A percentile compares a stretch with the other conserved stretches of the same genome.
Evolutionary conservation across 2,113 vertebrate genomes (phyloP).

Genomic region (Chascanopsetta lugubris): DNA sequence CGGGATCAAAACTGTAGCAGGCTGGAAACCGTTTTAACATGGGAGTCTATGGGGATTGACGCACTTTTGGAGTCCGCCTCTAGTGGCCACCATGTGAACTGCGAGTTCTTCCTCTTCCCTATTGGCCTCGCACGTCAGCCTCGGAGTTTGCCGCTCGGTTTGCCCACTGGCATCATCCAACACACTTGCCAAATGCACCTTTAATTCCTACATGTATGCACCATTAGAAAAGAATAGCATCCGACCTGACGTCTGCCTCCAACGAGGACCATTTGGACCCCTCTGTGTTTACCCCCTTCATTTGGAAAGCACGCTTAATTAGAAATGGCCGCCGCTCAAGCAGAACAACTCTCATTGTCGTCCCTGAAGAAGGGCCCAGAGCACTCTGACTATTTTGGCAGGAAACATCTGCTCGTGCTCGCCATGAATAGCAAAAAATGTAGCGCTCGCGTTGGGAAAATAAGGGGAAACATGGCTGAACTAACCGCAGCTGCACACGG

Average conservation of each 20-base stretch:
- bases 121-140: too few relatives aligned
- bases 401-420: constrained; percentile 47
- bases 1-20: too few relatives aligned
- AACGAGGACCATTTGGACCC: constrained; percentile 39
- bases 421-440: constrained; percentile 11
- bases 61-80: too few relatives aligned
- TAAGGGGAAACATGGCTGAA: not conserved
- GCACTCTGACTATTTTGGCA: constrained; percentile 38
- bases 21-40: too few relatives aligned
- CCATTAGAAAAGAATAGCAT: too few relatives aligned
- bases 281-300: constrained; percentile 44
- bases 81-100: too few relatives aligned
- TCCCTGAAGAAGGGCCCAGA: constrained; percentile 38
- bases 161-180: too few relatives aligned
- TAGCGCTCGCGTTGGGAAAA: not conserved
- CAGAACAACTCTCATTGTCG: constrained; percentile 46
- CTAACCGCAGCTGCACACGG: constrained; percentile 8
- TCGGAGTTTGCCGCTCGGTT: too few relatives aligned
- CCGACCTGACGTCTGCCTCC: constrained; percentile 41
- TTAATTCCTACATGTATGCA: too few relatives aligned
- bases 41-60: too few relatives aligned
- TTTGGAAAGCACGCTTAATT: constrained; percentile 59
- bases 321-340: constrained; percentile 62
- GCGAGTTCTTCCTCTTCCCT: constrained; percentile 1
- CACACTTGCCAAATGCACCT: too few relatives aligned